A percentile compares a stretch with the other conserved stretches of the same genome.
Conservation (phyloP, 2,113 vertebrate species). For the Reinhardtius hippoglossoides region DNA sequence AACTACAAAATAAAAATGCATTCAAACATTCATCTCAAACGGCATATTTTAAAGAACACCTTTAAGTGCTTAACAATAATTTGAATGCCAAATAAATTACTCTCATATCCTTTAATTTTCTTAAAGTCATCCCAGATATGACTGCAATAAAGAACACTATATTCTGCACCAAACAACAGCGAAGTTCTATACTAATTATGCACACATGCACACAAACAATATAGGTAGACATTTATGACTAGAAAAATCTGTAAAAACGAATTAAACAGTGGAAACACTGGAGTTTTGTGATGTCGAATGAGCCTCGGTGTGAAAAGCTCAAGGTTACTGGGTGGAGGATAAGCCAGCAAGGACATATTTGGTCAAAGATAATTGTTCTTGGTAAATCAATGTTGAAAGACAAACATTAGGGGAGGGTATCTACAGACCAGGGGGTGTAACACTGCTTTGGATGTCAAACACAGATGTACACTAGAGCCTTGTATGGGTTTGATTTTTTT, state of each 20-base stretch:
- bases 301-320: constrained; percentile 32
- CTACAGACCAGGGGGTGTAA: not conserved
- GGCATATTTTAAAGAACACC: not conserved
- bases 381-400: constrained; percentile 42
- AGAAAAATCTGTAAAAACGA: not conserved
- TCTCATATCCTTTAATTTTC: not conserved
- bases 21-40: not conserved
- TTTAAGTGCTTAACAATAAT: not conserved
- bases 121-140: not conserved
- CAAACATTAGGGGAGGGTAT: constrained; percentile 4
- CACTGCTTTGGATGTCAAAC: not conserved
- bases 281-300: constrained; percentile 14
- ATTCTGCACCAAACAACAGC: no score
- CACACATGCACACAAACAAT: not conserved
- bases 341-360: constrained; percentile 41
- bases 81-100: no score
- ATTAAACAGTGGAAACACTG: constrained; percentile 16
- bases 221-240: not conserved
- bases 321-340: constrained; percentile 39
- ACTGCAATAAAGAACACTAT: not conserved
- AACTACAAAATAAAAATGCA: not conserved
- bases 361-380: constrained; percentile 36
- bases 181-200: not conserved
- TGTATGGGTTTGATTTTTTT: not conserved
- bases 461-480: not conserved